Base-by-base conservation (phyloP, 2,888 invertebrate species). In the Troides aeacus region DNA sequence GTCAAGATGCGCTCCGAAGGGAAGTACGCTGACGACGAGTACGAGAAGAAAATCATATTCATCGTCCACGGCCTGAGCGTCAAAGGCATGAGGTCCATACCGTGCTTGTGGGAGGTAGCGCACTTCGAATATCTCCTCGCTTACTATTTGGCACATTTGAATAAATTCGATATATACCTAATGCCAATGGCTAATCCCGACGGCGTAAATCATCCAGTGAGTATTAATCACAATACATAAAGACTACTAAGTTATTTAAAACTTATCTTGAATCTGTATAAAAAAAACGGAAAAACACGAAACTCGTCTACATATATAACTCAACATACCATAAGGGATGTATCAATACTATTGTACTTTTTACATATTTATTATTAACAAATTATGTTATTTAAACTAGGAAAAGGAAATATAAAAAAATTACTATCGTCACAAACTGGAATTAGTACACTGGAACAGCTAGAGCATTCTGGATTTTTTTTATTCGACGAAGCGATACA, bases 121-220 rank as follows among this genome's bases (percentile, higher is more conserved):
- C n/a, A 72, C 1, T 81, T 88, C 3, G 70, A 64, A 63, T 70
- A 70, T 24, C 77, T 91, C 0, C 15, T 89, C 1, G 75, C 78
- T 0, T 84, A 80, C 73, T 91, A 91, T 72, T 72, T 84, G 2
- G 69, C 71, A 0, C 82, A 88, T 81, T 78, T 91, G 73, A 82
- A 89, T 57, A 82, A 85, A 61, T 92, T 90, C 68, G 90, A 92
- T 68, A 87, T 92, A 79, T 91, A 79, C 74, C 42, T 90, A 18
- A 84, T 92, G 71, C 91, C 92, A 0, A 73, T 91, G 78, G 90
- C 86, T 0, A 92, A 92, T 77, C 92, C 92, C 12, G 92, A 92
- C 71, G 91, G 90, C 0, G 75, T 75, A 62, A 70, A 70, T 2
- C 12, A 42, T 58, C 64, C n/a, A 24, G 76, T 74, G 68, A 66